phyloP scores from a whole-genome alignment of 2,888 invertebrate genomes.

The Chloroclysta siterata region DNA sequence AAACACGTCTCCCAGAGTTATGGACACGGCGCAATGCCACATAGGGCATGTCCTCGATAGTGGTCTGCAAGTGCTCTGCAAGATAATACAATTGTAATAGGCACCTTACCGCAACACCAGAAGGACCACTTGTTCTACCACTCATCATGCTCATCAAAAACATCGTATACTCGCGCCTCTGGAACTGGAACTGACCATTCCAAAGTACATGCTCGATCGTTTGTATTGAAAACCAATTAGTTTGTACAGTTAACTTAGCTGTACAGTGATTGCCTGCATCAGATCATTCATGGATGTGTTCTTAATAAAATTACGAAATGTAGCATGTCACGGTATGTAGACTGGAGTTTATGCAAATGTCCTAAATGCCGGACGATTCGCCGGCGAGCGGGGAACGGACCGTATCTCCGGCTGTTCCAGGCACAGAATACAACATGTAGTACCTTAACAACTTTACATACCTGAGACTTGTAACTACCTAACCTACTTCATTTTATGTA shows the following conservation, averaged over 20 bases:
- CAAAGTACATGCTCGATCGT: neutral
- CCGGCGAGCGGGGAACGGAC: constrained; percentile 32
- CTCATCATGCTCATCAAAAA: neutral
- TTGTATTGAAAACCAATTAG: constrained; percentile 4
- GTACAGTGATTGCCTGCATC: constrained; percentile 16
- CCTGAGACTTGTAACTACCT: too few relatives aligned
- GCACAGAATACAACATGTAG: constrained; percentile 11
- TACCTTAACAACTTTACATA: neutral
- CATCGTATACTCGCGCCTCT: neutral
- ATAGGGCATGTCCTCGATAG: neutral
- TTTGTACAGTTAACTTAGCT: constrained; percentile 9
- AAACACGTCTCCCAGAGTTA: too few relatives aligned
- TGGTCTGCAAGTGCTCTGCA: neutral
- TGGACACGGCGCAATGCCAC: neutral
- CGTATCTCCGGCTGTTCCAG: constrained; percentile 39
- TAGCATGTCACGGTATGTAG: constrained; percentile 25
- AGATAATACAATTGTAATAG: neutral
- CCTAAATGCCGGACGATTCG: constrained; percentile 25
- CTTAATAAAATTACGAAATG: constrained; percentile 5
- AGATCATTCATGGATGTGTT: constrained; percentile 16
- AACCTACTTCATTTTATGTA: too few relatives aligned
- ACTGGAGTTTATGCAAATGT: constrained; percentile 35
- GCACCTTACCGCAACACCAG: neutral
- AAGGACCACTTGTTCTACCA: neutral
- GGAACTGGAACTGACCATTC: neutral